Evolutionary conservation across 2,888 invertebrate species (phyloP).

Genomic region (Phania funesta): DNA sequence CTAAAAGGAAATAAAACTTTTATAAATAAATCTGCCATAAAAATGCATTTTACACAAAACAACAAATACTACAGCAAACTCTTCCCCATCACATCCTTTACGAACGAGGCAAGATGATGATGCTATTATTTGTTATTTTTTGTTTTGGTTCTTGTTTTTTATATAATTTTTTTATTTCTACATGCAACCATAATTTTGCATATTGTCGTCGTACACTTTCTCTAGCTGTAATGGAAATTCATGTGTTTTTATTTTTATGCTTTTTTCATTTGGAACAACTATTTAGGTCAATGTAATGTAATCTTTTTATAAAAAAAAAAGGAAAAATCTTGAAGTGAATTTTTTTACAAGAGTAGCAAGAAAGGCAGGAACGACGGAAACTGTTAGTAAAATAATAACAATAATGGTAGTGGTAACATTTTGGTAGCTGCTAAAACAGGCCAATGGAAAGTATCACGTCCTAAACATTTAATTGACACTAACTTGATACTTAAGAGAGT

Average conservation of each 20-base stretch:
- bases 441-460: not conserved
- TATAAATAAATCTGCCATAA: constrained; percentile 60
- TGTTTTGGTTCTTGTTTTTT: constrained; percentile 8
- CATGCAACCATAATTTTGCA: constrained; percentile 65
- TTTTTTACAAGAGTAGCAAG: not conserved
- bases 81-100: constrained; percentile 28
- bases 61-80: constrained; percentile 20
- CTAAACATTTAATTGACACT: constrained; percentile 5
- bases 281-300: constrained; percentile 70
- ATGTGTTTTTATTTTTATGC: constrained; percentile 58
- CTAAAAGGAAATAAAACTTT: constrained; percentile 52
- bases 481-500: too few species aligned
- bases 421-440: not conserved
- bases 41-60: constrained; percentile 48
- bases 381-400: constrained; percentile 1
- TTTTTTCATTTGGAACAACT: constrained; percentile 13
- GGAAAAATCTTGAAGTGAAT: not conserved
- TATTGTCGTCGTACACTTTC: constrained; percentile 45
- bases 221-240: constrained; percentile 49
- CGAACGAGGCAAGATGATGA: constrained; percentile 7
- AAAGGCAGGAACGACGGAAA: not conserved
- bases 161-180: constrained; percentile 36
- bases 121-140: constrained; percentile 8
- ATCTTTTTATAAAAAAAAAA: constrained; percentile 44
- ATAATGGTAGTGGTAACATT: not conserved